These are phyloP conservation scores for Craterocephalus amniculus DNA, from an alignment of 2,797 vertebrate species.

Conservation along the genomic window DNA sequence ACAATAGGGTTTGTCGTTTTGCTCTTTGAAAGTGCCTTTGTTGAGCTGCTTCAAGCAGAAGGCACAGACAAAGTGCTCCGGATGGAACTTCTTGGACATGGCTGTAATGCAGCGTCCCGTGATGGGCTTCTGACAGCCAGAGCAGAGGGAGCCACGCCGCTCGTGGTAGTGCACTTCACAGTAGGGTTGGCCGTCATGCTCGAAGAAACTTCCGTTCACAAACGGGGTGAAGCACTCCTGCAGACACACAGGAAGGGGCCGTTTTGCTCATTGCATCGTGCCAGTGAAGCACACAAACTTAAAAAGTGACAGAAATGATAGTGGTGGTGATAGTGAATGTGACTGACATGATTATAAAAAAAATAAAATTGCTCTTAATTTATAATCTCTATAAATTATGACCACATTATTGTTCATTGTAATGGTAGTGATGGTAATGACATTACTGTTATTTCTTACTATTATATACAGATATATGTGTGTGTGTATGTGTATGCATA, in stretches of 20 bases:
- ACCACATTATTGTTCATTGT: too few relatives aligned
- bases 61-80: constrained; percentile 98
- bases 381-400: too few relatives aligned
- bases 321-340: too few relatives aligned
- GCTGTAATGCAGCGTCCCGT: constrained; percentile 98
- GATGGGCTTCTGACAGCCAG: constrained; percentile 98
- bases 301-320: neutral
- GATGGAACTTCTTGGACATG: constrained; percentile 98
- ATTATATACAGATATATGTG: too few relatives aligned
- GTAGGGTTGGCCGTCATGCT: constrained; percentile 97
- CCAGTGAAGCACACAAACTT: neutral
- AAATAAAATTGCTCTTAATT: too few relatives aligned
- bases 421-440: too few relatives aligned
- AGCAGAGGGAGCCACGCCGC: constrained; percentile 95
- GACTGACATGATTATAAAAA: too few relatives aligned
- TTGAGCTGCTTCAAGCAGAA: constrained; percentile 99
- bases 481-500: too few relatives aligned
- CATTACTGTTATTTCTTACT: too few relatives aligned
- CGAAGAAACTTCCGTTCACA: constrained; percentile 97
- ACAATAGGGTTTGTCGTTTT: constrained; percentile 99
- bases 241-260: neutral
- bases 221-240: constrained; percentile 99
- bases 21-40: constrained; percentile 99
- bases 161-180: constrained; percentile 99
- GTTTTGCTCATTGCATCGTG: neutral